Conservation (phyloP, 1,140 invertebrate genomes). For the Cecropterus lyciades region DNA sequence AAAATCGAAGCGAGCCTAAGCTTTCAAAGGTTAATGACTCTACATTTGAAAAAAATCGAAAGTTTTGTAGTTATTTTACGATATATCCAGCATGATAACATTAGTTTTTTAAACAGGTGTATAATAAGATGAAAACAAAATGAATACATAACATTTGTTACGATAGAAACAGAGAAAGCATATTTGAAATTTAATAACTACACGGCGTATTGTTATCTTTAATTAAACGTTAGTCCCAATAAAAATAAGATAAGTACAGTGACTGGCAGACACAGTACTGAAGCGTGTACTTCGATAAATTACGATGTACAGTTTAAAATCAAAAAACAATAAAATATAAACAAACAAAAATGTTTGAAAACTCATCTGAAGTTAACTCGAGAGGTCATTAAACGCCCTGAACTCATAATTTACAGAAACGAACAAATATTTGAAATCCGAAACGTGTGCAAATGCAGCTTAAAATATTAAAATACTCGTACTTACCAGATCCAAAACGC, state of each 20-base stretch:
- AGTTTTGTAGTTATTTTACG: too few relatives aligned
- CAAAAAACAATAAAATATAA: constrained; percentile 10
- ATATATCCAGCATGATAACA: too few relatives aligned
- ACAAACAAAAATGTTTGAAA: constrained; percentile 3
- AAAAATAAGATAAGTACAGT: constrained; percentile 32
- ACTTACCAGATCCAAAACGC: constrained; percentile 78
- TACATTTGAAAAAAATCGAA: too few relatives aligned
- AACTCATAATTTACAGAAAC: neutral
- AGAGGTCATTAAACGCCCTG: constrained; percentile 13
- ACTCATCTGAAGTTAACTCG: constrained; percentile 8
- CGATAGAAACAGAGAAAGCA: constrained; percentile 10
- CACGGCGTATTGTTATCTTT: constrained; percentile 28
- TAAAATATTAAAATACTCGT: constrained; percentile 29
- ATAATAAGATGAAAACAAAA: neutral
- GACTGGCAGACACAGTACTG: constrained; percentile 9
- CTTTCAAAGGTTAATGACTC: too few relatives aligned
- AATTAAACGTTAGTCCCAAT: constrained; percentile 33
- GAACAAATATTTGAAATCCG: constrained; percentile 10
- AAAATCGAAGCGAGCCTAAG: too few relatives aligned
- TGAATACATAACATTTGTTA: neutral
- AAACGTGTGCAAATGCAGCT: constrained; percentile 2
- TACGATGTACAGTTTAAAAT: constrained; percentile 21
- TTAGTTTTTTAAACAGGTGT: too few relatives aligned
- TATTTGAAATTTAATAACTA: constrained; percentile 23
- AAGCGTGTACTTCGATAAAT: constrained; percentile 30